Percentiles rank a stretch among this genome's conserved stretches.
phyloP scores from a whole-genome alignment of 2,797 vertebrate genomes.

The Argyrosomus regius region DNA sequence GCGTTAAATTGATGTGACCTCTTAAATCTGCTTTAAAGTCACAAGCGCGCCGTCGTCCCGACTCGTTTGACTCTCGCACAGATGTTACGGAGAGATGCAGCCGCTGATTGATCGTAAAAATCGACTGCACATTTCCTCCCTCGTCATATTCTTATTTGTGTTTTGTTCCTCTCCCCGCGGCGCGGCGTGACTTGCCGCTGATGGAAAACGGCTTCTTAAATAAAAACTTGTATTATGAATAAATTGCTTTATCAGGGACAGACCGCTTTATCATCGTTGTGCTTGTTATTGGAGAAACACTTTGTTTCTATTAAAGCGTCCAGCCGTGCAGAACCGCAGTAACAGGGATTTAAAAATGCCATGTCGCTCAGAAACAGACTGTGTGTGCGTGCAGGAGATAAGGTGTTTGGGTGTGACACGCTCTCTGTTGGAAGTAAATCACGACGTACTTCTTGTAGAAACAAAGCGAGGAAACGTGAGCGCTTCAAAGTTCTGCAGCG shows the following conservation, averaged over 20 bases:
- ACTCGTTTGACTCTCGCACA: too few relatives aligned
- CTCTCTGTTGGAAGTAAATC: constrained; percentile 45
- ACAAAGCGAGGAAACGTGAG: constrained; percentile 34
- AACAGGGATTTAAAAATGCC: constrained; percentile 70
- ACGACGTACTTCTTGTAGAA: constrained; percentile 19
- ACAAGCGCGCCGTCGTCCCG: too few relatives aligned
- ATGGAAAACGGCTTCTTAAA: constrained; percentile 54
- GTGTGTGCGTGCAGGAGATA: constrained; percentile 55
- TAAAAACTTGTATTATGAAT: constrained; percentile 49
- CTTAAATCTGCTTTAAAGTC: not conserved
- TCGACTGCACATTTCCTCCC: not conserved
- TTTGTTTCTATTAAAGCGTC: constrained; percentile 68
- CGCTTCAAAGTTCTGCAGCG: constrained; percentile 49
- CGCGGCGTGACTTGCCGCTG: constrained; percentile 8
- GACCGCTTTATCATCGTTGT: constrained; percentile 47
- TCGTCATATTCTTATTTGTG: not conserved
- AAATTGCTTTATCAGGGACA: constrained; percentile 49
- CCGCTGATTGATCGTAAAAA: not conserved
- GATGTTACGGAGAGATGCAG: not conserved
- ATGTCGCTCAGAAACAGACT: constrained; percentile 47
- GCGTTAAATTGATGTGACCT: not conserved
- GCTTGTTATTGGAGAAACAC: constrained; percentile 61
- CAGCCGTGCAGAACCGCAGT: constrained; percentile 54
- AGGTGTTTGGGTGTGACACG: constrained; percentile 41
- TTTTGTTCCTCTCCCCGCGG: constrained; percentile 10